These are phyloP conservation scores for Ceratitis capitata DNA, from an alignment of 1,140 invertebrate species.

Conservation along the genomic window DNA sequence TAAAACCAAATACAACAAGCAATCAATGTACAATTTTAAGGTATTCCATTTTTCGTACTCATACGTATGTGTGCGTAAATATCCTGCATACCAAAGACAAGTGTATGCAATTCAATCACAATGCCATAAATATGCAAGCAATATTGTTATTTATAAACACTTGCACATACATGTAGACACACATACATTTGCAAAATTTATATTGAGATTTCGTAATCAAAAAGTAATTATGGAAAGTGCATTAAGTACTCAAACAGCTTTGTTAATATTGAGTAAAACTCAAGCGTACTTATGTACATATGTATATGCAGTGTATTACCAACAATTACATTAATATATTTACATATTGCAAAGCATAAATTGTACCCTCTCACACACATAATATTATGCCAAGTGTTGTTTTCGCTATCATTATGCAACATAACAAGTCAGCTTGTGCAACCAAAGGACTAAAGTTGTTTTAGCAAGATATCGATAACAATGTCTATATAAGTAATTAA, in stretches of 20 bases:
- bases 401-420: not conserved
- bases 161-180: not conserved
- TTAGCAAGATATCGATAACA: not conserved
- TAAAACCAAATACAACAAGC: too few relatives aligned
- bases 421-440: too few relatives aligned
- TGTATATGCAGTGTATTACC: not conserved
- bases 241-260: not conserved
- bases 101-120: too few relatives aligned
- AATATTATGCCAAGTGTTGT: not conserved
- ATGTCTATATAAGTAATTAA: not conserved
- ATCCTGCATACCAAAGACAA: too few relatives aligned
- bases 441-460: too few relatives aligned
- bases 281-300: too few relatives aligned
- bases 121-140: not conserved
- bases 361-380: too few relatives aligned
- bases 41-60: too few relatives aligned
- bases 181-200: not conserved
- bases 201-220: not conserved
- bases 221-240: conserved; percentile 8
- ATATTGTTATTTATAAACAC: not conserved
- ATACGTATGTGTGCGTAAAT: too few relatives aligned
- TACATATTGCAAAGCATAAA: too few relatives aligned
- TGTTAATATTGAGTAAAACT: not conserved
- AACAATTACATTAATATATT: too few relatives aligned
- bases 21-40: too few relatives aligned